Percentiles rank a stretch among this genome's conserved stretches.
Conservation (phyloP, 1,140 invertebrate genomes). For the Dysdera silvatica region DNA sequence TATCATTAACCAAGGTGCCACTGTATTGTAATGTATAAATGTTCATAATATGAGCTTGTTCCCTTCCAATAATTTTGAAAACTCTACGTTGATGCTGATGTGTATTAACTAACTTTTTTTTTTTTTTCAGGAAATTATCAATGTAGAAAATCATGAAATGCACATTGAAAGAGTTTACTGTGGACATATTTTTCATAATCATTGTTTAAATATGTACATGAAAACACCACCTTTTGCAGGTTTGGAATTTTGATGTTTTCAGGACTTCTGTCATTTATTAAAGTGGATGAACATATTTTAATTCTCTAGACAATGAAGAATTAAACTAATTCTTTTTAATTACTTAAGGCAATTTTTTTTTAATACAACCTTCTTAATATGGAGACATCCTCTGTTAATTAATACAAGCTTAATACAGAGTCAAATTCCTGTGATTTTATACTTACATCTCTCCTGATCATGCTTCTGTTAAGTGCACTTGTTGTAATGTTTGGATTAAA, state of each 20-base stretch:
- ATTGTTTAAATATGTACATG: conserved; percentile 62
- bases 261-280: no score
- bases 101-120: conserved; percentile 10
- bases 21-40: no score
- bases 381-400: no score
- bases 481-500: no score
- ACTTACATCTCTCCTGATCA: no score
- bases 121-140: conserved; percentile 44
- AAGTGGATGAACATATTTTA: background rate
- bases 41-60: no score
- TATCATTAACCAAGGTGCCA: no score
- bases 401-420: no score
- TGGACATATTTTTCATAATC: conserved; percentile 63
- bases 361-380: no score
- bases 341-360: background rate
- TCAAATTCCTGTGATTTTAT: no score
- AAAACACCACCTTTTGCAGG: conserved; percentile 68
- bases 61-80: conserved; percentile 1
- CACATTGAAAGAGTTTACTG: conserved; percentile 66
- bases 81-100: background rate
- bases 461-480: no score
- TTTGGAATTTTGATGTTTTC: no score
- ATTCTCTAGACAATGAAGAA: background rate
- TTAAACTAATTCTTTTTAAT: background rate
- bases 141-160: conserved; percentile 52